Evolutionary conservation across 1,140 invertebrate genomes (phyloP).

Genomic region (Drosophila lacteicornis): DNA sequence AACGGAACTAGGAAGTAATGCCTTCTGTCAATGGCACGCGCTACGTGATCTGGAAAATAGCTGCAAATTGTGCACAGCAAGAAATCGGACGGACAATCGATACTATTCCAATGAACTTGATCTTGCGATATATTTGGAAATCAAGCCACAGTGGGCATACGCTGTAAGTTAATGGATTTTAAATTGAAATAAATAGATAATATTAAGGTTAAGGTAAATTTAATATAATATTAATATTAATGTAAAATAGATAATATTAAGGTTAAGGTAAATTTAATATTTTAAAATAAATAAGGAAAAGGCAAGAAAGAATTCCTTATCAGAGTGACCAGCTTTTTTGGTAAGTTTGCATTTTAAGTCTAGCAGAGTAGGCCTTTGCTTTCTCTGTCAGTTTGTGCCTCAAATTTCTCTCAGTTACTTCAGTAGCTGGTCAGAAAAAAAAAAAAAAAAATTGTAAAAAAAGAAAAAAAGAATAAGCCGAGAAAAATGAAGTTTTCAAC

Average conservation of each 20-base stretch:
- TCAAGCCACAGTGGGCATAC: background rate
- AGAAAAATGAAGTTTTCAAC: background rate
- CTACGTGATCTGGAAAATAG: slow-evolving; percentile 31
- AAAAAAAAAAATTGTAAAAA: background rate
- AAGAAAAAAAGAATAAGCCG: background rate
- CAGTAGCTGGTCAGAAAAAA: background rate
- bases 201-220: too few species aligned
- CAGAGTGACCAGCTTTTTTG: too few species aligned
- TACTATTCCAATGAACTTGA: background rate
- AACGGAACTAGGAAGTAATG: slow-evolving; percentile 52
- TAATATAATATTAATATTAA: too few species aligned
- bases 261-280: too few species aligned
- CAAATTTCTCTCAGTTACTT: background rate
- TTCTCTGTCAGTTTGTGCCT: background rate
- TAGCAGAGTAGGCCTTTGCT: background rate
- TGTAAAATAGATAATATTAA: background rate
- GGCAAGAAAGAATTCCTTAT: too few species aligned
- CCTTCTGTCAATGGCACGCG: slow-evolving; percentile 49
- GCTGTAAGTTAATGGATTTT: background rate
- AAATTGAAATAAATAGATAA: background rate
- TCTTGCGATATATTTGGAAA: background rate
- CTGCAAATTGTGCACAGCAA: slow-evolving; percentile 10
- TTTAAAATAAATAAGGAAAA: too few species aligned
- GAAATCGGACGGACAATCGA: background rate
- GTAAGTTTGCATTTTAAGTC: too few species aligned